A percentile compares a stretch with the other conserved stretches of the same genome.
phyloP scores from a whole-genome alignment of 2,113 vertebrate species.

The Hippolais icterina region DNA sequence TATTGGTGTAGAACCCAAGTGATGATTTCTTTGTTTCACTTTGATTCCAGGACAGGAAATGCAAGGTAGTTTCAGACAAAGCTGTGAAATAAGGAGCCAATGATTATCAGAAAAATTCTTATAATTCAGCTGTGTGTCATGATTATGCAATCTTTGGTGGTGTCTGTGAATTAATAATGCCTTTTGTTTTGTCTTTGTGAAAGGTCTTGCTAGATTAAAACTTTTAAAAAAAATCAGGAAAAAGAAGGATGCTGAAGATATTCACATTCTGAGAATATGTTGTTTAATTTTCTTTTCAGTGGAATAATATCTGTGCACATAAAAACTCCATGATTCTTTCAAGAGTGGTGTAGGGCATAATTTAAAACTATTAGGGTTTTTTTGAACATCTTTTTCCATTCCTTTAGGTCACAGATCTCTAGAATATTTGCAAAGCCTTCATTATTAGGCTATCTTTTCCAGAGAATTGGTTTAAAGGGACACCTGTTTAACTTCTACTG shows the following conservation, averaged over 20 bases:
- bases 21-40: neutral
- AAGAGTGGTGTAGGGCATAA: neutral
- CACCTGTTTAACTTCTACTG: neutral
- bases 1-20: neutral
- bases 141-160: neutral
- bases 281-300: neutral
- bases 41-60: neutral
- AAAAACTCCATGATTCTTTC: neutral
- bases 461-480: neutral
- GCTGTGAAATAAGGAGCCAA: neutral
- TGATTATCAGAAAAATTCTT: neutral
- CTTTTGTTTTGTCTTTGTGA: neutral
- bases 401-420: neutral
- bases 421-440: neutral
- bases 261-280: neutral
- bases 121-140: neutral
- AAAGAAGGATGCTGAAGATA: neutral
- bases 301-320: neutral
- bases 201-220: neutral
- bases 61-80: neutral
- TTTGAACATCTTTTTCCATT: neutral
- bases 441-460: neutral
- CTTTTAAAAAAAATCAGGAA: neutral
- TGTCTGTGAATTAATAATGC: neutral
- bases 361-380: neutral